These are phyloP conservation scores for Ciconia boyciana DNA, from an alignment of 2,113 vertebrate species.

Conservation along the genomic window DNA sequence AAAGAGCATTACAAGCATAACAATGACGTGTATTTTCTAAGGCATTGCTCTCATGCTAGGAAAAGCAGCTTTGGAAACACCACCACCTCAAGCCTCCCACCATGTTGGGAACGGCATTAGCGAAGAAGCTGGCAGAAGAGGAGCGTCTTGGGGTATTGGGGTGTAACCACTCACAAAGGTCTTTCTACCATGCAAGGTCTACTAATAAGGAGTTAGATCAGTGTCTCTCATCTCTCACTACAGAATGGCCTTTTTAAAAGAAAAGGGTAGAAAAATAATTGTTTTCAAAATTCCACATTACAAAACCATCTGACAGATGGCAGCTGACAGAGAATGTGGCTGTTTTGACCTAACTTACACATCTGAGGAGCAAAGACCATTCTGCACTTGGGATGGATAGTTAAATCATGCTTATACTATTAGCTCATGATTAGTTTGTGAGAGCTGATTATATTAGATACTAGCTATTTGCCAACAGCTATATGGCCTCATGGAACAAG, in stretches of 20 bases:
- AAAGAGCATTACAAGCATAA: not conserved
- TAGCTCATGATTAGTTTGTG: not conserved
- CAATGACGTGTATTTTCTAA: not conserved
- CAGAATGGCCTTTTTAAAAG: not conserved
- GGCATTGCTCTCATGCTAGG: not conserved
- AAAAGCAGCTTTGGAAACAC: not conserved
- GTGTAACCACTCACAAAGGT: not conserved
- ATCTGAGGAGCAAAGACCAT: not conserved
- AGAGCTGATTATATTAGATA: not conserved
- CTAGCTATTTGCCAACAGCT: not conserved
- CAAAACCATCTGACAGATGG: not conserved
- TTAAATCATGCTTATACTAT: not conserved
- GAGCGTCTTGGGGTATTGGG: not conserved
- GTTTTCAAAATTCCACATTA: not conserved
- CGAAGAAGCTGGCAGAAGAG: not conserved
- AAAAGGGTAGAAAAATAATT: not conserved
- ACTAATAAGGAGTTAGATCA: not conserved
- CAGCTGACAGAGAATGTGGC: not conserved
- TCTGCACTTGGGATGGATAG: not conserved
- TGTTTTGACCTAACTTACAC: not conserved
- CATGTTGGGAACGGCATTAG: not conserved
- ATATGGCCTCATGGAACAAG: not conserved
- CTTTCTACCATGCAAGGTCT: not conserved
- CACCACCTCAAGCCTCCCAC: not conserved
- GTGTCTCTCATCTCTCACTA: not conserved